Evolutionary conservation across 2,888 invertebrate species (phyloP), one percentile per base, ranked within the genome.

Genomic region (Anthrax anthrax): DNA sequence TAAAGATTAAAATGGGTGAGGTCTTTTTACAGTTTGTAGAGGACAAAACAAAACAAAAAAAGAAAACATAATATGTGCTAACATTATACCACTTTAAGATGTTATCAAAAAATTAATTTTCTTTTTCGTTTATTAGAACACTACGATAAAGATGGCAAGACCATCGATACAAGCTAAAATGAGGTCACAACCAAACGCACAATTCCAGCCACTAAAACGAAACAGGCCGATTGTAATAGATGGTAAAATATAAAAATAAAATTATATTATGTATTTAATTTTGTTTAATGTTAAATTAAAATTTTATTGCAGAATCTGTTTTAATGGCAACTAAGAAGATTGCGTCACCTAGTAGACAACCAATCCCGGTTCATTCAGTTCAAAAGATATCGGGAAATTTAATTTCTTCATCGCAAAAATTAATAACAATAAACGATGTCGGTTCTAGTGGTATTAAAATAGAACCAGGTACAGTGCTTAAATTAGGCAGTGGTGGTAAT

Each of bases 391-490:
- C 41, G 17, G 46, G 46, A 49, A 48, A 48, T 39, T 48, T 51
- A 32, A 44, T 49, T 37, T 45, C 5, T 40, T 50, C 4, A 39
- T 50, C 13, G 46, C 41, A 52, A 32, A 32, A 32, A 12, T 32
- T 9, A 12, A 12, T 32, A 32, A 12, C 29, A 12, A 12, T 32
- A 12, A 32, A 32, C 12, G 12, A 12, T 4, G 3, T 8, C 8
- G 8, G 51, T 10, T 47, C 45, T 14, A 47, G 36, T 40, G 43
- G 42, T 38, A 41, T 51, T 1, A 49, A 49, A 46, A 39, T 51
- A 3, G 43, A 49, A 19, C 49, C 51, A 6, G 51, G 51, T 18
- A 49, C 49, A 37, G 44, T 46, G n/a, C 44, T 51, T 18, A 51
- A 49, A 44, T 42, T 51, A 13, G 43, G 46, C 16, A 38, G 44